phyloP scores from a whole-genome alignment of 2,888 invertebrate species.

The Thyatira batis region DNA sequence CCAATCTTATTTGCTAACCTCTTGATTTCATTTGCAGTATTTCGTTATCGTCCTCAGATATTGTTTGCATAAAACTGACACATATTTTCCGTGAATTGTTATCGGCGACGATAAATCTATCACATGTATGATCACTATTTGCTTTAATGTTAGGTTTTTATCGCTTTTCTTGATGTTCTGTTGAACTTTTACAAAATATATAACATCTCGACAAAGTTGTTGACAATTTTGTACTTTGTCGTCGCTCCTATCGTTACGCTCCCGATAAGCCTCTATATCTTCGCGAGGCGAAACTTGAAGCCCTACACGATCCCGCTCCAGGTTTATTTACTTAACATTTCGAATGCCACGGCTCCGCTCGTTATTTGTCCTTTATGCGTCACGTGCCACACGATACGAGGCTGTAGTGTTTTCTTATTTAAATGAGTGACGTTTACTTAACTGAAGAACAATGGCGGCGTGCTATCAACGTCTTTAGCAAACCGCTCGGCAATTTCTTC shows the following conservation, averaged over 20 bases:
- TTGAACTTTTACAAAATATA: not conserved
- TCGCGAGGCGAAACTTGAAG: not conserved
- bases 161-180: not conserved
- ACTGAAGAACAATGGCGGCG: not conserved
- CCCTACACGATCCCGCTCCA: not conserved
- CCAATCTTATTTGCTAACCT: not conserved
- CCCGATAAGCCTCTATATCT: not conserved
- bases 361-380: conserved; percentile 1
- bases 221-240: not conserved
- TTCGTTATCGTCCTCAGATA: not conserved
- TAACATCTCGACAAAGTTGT: not conserved
- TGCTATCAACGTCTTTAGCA: not conserved
- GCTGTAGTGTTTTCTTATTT: conserved; percentile 4
- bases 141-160: too few species aligned
- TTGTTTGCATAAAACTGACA: not conserved
- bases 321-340: not conserved
- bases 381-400: not conserved
- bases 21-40: not conserved
- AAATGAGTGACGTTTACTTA: not conserved
- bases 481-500: conserved; percentile 1
- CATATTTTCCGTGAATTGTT: not conserved
- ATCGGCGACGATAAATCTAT: not conserved
- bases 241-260: not conserved
- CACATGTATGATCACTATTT: not conserved
- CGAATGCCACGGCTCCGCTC: conserved; percentile 3